phyloP scores from a whole-genome alignment of 2,113 vertebrate genomes.

The Lophochroa leadbeateri region DNA sequence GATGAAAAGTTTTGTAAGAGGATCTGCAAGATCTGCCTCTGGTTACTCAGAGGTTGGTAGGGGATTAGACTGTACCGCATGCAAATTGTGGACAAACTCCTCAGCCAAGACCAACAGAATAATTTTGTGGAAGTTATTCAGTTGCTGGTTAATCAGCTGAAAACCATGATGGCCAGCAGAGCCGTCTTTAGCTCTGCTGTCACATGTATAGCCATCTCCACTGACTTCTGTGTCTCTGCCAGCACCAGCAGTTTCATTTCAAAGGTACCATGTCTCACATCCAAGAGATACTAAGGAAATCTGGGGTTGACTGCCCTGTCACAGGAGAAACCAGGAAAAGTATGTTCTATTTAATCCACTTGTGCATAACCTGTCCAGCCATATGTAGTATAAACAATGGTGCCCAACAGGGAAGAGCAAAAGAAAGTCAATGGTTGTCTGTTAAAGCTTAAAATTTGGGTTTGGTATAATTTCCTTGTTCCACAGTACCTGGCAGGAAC shows the following conservation, averaged over 20 bases:
- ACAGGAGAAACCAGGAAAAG: neutral
- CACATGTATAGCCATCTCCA: neutral
- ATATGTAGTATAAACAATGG: neutral
- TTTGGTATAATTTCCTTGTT: neutral
- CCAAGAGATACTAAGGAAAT: neutral
- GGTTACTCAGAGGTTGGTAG: neutral
- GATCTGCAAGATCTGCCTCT: neutral
- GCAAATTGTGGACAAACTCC: neutral
- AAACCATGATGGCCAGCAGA: neutral
- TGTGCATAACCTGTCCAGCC: neutral
- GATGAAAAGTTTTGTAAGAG: neutral
- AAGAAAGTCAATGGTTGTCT: neutral
- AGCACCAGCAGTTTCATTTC: neutral
- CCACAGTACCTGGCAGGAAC: neutral
- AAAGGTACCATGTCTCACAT: neutral
- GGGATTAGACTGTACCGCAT: neutral
- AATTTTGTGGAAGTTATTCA: neutral
- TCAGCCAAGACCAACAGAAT: neutral
- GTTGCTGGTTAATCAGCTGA: neutral
- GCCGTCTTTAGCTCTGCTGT: neutral
- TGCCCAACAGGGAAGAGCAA: neutral
- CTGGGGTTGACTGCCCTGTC: rapidly evolving
- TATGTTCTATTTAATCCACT: neutral
- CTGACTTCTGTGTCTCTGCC: neutral
- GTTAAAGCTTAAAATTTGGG: neutral